These are phyloP conservation scores for Drosophila lini DNA, from an alignment of 1,140 invertebrate species.

Conservation along the genomic window DNA sequence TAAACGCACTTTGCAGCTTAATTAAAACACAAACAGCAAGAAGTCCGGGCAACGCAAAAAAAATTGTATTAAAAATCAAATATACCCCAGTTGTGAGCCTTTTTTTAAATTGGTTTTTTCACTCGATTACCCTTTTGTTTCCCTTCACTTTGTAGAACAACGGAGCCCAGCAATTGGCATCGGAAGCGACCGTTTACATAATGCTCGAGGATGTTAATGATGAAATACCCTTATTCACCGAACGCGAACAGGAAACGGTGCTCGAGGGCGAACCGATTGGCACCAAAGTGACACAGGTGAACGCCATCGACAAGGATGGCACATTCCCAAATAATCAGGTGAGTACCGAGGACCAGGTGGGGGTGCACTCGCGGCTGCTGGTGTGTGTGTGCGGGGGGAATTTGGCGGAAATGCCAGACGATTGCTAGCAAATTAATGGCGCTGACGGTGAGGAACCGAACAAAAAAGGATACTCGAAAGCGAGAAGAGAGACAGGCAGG, in stretches of 20 bases:
- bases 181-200: constrained; percentile 96
- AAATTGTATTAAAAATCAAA: constrained; percentile 27
- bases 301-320: constrained; percentile 98
- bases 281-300: constrained; percentile 97
- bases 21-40: constrained; percentile 45
- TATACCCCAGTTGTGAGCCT: not conserved
- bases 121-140: not conserved
- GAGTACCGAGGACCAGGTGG: constrained; percentile 69
- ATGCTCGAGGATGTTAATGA: constrained; percentile 98
- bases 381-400: constrained; percentile 8
- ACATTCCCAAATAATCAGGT: constrained; percentile 97
- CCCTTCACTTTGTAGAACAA: constrained; percentile 90
- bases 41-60: constrained; percentile 2
- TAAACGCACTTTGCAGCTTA: constrained; percentile 34
- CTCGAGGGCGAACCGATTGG: constrained; percentile 96
- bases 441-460: constrained; percentile 13
- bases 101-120: constrained; percentile 27
- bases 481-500: constrained; percentile 7
- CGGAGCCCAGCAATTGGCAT: constrained; percentile 96
- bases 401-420: constrained; percentile 56
- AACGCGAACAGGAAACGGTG: constrained; percentile 97
- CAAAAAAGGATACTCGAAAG: constrained; percentile 4
- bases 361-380: not conserved
- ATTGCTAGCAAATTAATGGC: constrained; percentile 70
- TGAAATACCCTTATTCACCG: constrained; percentile 97